phyloP scores from a whole-genome alignment of 2,888 invertebrate species.

The Oligia fasciuncula region DNA sequence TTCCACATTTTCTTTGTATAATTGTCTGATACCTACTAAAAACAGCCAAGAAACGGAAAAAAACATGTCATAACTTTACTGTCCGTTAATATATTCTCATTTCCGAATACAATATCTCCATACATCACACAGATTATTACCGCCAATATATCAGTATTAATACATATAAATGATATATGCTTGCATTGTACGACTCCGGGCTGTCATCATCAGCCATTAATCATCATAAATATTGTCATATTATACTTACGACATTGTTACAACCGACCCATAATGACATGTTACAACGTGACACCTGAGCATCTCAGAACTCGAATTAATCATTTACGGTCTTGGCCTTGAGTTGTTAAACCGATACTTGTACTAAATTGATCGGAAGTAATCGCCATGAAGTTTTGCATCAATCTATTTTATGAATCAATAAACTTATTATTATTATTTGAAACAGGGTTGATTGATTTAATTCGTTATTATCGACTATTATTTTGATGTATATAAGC shows the following conservation, averaged over 20 bases:
- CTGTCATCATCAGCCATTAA: conserved; percentile 29
- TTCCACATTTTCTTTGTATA: not conserved
- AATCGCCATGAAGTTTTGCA: conserved; percentile 26
- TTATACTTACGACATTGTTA: conserved; percentile 21
- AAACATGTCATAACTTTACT: not conserved
- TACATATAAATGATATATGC: conserved; percentile 12
- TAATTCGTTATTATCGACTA: not conserved
- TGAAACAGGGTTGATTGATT: not conserved
- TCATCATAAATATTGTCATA: conserved; percentile 22
- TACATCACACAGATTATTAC: conserved; percentile 25
- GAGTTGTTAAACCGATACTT: conserved; percentile 11
- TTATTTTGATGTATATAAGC: no score
- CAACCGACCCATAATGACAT: conserved; percentile 24
- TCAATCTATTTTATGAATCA: not conserved
- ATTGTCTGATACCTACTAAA: no score
- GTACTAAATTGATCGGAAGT: conserved; percentile 50
- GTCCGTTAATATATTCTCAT: not conserved
- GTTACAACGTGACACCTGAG: conserved; percentile 44
- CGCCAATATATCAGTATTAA: conserved; percentile 40
- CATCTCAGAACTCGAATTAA: conserved; percentile 18
- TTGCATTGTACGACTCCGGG: conserved; percentile 3
- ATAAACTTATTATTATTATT: not conserved
- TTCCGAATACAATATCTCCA: conserved; percentile 15
- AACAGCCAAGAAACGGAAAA: not conserved
- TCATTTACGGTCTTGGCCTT: conserved; percentile 16